phyloP scores from a whole-genome alignment of 2,113 vertebrate species.

The Solea solea region DNA sequence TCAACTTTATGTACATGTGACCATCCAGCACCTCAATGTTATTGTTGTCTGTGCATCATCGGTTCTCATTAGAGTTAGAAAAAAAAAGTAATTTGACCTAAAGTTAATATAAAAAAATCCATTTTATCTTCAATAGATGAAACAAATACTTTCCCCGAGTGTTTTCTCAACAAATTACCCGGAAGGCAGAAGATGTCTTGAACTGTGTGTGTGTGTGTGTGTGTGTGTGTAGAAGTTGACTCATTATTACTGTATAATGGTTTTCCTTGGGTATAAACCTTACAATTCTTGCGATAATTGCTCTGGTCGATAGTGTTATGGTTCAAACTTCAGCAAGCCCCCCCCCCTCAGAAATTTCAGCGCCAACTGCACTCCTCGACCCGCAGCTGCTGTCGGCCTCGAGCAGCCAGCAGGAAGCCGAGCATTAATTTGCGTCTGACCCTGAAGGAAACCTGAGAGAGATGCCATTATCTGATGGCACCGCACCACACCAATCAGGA shows the following conservation, averaged over 20 bases:
- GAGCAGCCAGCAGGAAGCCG: constrained; percentile 72
- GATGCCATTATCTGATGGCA: constrained; percentile 75
- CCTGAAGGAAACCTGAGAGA: constrained; percentile 79
- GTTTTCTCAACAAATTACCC: background rate
- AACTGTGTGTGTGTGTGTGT: background rate
- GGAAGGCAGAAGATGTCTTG: background rate
- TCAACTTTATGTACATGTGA: too few species aligned
- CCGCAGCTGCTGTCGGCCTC: constrained; percentile 63
- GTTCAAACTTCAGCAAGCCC: constrained; percentile 6
- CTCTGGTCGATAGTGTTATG: constrained; percentile 21
- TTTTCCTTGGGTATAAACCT: background rate
- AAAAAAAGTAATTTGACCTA: too few species aligned
- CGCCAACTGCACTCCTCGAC: constrained; percentile 37
- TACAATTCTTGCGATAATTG: constrained; percentile 10
- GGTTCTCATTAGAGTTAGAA: too few species aligned
- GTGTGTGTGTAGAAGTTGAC: background rate
- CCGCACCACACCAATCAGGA: constrained; percentile 66
- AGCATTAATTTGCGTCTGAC: constrained; percentile 79
- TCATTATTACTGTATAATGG: background rate
- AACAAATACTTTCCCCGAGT: too few species aligned
- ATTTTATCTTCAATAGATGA: too few species aligned
- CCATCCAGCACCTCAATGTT: too few species aligned
- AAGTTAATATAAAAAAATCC: too few species aligned
- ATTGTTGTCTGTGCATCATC: too few species aligned
- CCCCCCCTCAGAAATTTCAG: constrained; percentile 23